Base-by-base conservation (phyloP, 2,797 vertebrate species). In the Eulemur albifrons region DNA sequence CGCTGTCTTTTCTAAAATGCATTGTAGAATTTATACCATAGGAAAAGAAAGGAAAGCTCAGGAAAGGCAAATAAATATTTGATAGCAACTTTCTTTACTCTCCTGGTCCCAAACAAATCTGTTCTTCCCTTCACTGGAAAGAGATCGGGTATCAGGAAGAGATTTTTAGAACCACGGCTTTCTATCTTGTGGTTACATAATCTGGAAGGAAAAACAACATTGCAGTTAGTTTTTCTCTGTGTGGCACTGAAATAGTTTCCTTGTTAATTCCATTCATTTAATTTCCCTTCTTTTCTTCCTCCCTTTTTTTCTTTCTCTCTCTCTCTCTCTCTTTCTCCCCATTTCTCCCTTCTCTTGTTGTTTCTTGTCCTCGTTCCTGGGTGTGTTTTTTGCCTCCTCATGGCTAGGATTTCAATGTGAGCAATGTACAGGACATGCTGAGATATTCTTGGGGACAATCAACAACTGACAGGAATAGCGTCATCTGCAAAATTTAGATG, bases 91-190 rank as follows among this genome's bases (percentile, higher is more conserved):
- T 95, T 67, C 32, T 27, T 43, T 81, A 38, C 85, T 75, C 23
- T 57, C 77, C 12, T 43, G n/a, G 14, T 95, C 95, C 63, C 79
- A 70, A 85, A 91, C 7, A 93, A 69, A 86, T 86, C 27, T 83
- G 30, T 18, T 82, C 40, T 94, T 9, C 3, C 45, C 30, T 87
- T 92, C 17, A 11, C 11, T 87, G 48, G 25, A 59, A 70, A 80
- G 63, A 69, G 27, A 83, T 70, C 15, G 12, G n/a, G 50, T 83
- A 81, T 82, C 23, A 54, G 61, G 61, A 91, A 89, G 70, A 83
- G 43, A 38, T 73, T 38, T 57, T 90, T 63, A 85, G 35, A 94
- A 77, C 13, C 61, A 80, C 4, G 18, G 35, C 48, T 65, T 81
- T 88, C 45, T 94, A 14, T 18, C 25, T 43, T n/a, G 25, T 32